phyloP scores from a whole-genome alignment of 2,888 invertebrate species.

The Cerastis leucographa region DNA sequence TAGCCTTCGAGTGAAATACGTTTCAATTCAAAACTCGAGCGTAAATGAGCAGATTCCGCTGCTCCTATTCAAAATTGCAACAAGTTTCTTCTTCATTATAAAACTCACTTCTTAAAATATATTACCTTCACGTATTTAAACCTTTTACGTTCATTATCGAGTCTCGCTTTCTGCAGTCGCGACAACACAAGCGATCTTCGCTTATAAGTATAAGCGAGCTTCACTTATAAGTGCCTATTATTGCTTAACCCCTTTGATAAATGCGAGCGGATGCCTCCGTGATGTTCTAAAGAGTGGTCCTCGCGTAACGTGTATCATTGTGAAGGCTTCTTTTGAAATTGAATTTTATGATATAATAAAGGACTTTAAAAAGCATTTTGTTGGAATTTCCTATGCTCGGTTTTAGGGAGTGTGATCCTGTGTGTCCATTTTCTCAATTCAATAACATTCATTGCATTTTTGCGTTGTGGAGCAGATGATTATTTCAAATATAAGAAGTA shows the following conservation, averaged over 20 bases:
- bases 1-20: neutral
- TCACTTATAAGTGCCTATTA: constrained; percentile 57
- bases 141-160: constrained; percentile 50
- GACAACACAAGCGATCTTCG: constrained; percentile 27
- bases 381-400: neutral
- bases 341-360: neutral
- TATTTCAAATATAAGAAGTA: neutral
- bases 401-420: neutral
- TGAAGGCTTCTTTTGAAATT: constrained; percentile 5
- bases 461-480: neutral
- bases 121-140: constrained; percentile 24
- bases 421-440: neutral
- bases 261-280: constrained; percentile 40
- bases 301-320: constrained; percentile 18
- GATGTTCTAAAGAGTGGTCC: constrained; percentile 56
- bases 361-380: neutral
- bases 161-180: constrained; percentile 24
- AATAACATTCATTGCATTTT: neutral
- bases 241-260: constrained; percentile 62
- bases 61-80: neutral
- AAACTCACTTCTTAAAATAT: neutral
- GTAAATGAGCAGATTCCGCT: neutral
- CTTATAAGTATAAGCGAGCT: constrained; percentile 41
- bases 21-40: neutral
- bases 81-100: neutral